Conservation (phyloP, 2,888 invertebrate species). For the Callimorpha dominula region DNA sequence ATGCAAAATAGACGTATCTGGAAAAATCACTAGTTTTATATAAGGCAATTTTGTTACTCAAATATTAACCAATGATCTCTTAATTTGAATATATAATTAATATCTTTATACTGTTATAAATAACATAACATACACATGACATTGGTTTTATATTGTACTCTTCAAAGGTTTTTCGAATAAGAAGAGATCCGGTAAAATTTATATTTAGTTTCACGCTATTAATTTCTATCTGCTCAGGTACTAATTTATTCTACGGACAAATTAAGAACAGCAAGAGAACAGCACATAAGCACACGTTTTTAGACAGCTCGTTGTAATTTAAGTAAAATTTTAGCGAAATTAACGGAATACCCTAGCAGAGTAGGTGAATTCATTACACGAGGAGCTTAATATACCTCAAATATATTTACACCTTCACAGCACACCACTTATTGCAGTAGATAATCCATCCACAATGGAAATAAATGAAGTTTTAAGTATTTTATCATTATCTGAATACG, state of each 20-base stretch:
- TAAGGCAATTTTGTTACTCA: not conserved
- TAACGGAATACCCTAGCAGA: constrained; percentile 28
- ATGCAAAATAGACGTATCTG: constrained; percentile 17
- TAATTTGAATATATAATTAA: not conserved
- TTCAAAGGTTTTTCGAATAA: too few relatives aligned
- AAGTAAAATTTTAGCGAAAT: constrained; percentile 25
- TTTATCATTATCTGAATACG: constrained; percentile 40
- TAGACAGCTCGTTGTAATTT: constrained; percentile 27
- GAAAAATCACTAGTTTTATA: not conserved
- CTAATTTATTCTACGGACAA: not conserved
- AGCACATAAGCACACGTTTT: not conserved
- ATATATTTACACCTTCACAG: constrained; percentile 57
- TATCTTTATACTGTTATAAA: not conserved
- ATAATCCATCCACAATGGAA: constrained; percentile 42
- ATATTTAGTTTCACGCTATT: not conserved
- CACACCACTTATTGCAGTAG: constrained; percentile 56
- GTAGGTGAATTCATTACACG: constrained; percentile 47
- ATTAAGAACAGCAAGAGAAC: not conserved
- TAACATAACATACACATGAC: not conserved
- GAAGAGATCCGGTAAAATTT: too few relatives aligned
- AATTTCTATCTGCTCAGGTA: not conserved
- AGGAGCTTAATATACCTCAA: constrained; percentile 52
- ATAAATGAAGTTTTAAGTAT: constrained; percentile 55
- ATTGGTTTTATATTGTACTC: too few relatives aligned
- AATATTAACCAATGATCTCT: not conserved